These are phyloP conservation scores for Helarctos malayanus DNA, from an alignment of 2,797 vertebrate species.

Conservation along the genomic window DNA sequence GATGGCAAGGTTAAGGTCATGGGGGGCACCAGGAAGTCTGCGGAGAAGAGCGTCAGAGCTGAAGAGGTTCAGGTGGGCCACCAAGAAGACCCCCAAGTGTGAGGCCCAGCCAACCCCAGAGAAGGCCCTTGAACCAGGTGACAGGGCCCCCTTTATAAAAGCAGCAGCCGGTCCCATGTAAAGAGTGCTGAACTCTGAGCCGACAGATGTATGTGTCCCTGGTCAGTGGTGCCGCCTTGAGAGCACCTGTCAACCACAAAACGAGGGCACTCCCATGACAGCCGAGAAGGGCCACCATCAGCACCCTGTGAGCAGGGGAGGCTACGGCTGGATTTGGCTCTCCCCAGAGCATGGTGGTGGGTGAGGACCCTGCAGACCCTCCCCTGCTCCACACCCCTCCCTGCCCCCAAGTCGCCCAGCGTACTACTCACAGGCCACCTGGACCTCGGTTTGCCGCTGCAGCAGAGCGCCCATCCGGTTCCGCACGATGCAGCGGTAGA, in stretches of 20 bases:
- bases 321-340: background rate
- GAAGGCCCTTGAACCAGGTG: background rate
- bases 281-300: fast-evolving
- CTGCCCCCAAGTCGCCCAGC: fast-evolving
- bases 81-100: background rate
- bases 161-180: background rate
- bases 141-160: background rate
- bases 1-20: background rate
- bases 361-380: background rate
- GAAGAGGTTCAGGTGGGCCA: background rate
- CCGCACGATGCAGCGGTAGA: slow-evolving; percentile 98
- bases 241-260: background rate
- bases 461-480: slow-evolving; percentile 97
- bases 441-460: slow-evolving; percentile 97
- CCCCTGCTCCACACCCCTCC: fast-evolving
- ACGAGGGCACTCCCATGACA: fast-evolving
- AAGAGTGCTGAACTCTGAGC: background rate
- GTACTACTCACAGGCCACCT: slow-evolving; percentile 99
- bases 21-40: too few species aligned
- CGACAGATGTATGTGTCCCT: background rate
- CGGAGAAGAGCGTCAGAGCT: background rate
- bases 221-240: fast-evolving
- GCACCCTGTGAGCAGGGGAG: fast-evolving
- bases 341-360: background rate
- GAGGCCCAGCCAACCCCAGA: background rate